A percentile compares a stretch with the other conserved stretches of the same genome.
phyloP scores from a whole-genome alignment of 2,113 vertebrate species.

The Eidolon helvum region DNA sequence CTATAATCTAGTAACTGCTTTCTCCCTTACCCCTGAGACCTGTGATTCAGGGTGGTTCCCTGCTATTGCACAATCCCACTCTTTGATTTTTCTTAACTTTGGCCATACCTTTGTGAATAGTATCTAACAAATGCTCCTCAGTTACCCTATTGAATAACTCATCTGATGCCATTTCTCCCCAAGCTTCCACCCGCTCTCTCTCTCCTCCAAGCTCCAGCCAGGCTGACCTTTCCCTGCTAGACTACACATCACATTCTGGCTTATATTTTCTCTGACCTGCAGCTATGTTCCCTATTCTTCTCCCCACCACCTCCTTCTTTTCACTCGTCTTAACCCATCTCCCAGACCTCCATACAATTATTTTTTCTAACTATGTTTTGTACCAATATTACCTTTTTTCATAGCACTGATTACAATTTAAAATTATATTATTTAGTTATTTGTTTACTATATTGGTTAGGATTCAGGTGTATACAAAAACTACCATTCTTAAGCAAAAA shows the following conservation, averaged over 20 bases:
- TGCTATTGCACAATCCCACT: accelerated
- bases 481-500: neutral
- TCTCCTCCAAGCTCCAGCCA: neutral
- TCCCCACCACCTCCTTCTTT: neutral
- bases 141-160: neutral
- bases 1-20: neutral
- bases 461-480: neutral
- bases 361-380: neutral
- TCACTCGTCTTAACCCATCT: neutral
- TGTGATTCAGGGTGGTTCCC: neutral
- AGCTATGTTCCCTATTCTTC: neutral
- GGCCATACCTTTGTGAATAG: neutral
- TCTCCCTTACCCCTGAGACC: no score
- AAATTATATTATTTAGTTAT: neutral
- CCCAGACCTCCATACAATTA: neutral
- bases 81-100: neutral
- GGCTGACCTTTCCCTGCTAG: neutral
- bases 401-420: neutral
- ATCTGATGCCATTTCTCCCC: neutral
- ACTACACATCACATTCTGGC: neutral
- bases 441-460: neutral
- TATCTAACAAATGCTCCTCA: neutral
- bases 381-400: neutral
- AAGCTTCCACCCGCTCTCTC: no score
- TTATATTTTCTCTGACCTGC: neutral